Evolutionary conservation across 2,113 vertebrate species (phyloP).

Genomic region (Urocynchramus pylzowi): DNA sequence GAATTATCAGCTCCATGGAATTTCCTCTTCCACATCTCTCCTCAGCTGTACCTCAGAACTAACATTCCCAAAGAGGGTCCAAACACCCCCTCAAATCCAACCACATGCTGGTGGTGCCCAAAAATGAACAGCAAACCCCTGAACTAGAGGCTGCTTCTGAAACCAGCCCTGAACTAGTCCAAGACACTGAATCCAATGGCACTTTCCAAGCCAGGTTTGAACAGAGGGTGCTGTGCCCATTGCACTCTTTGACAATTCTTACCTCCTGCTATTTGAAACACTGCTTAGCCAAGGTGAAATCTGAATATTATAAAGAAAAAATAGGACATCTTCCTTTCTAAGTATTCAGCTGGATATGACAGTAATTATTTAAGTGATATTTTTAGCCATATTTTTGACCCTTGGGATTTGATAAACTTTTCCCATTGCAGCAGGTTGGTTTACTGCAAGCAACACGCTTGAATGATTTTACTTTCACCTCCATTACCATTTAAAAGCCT

Average conservation of each 20-base stretch:
- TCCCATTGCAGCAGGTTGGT: background rate
- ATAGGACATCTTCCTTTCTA: background rate
- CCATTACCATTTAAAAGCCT: background rate
- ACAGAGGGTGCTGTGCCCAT: fast-evolving
- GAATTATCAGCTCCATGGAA: background rate
- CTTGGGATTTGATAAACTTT: background rate
- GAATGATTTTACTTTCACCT: conserved; percentile 3
- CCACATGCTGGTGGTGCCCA: background rate
- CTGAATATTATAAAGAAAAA: background rate
- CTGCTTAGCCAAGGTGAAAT: background rate
- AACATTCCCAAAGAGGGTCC: background rate
- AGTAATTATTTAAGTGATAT: background rate
- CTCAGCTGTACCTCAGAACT: background rate
- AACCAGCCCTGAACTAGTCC: background rate
- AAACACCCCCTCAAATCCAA: background rate
- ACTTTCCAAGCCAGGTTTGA: background rate
- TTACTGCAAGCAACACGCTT: background rate
- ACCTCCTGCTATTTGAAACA: background rate
- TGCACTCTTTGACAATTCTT: background rate
- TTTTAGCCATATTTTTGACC: background rate
- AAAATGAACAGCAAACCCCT: background rate
- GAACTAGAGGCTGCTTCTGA: background rate
- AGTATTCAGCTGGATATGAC: background rate
- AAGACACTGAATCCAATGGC: background rate
- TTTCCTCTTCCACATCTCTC: background rate